phyloP scores from a whole-genome alignment of 2,888 invertebrate genomes.

The Lamellibrachia columna region DNA sequence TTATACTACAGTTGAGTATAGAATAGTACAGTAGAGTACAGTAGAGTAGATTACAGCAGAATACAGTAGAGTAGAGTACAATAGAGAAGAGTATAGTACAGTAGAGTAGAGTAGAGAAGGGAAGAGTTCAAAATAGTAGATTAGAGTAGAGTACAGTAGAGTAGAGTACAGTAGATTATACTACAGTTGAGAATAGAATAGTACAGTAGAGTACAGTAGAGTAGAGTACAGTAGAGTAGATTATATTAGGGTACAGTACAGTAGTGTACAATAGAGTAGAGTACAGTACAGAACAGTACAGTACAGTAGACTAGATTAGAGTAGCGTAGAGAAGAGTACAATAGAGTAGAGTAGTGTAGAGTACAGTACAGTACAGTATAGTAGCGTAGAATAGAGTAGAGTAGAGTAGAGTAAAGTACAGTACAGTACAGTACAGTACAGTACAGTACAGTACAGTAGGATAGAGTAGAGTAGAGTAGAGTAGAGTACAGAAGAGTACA shows the following conservation, averaged over 20 bases:
- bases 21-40: neutral
- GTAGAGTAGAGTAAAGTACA: neutral
- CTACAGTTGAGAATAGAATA: too few species aligned
- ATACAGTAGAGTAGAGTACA: constrained; percentile 7
- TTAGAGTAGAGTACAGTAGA: too few species aligned
- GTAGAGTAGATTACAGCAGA: neutral
- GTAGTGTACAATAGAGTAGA: neutral
- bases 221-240: too few species aligned
- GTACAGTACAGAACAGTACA: neutral
- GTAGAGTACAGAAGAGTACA: too few species aligned
- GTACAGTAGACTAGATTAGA: too few species aligned
- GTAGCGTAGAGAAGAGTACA: constrained; percentile 29
- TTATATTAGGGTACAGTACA: constrained; percentile 21
- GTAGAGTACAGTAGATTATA: too few species aligned
- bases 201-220: too few species aligned
- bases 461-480: constrained; percentile 33
- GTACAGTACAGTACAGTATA: neutral
- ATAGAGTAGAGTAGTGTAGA: constrained; percentile 29
- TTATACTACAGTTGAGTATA: neutral
- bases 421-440: too few species aligned
- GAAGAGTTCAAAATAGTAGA: too few species aligned
- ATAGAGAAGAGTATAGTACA: too few species aligned
- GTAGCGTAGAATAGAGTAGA: neutral
- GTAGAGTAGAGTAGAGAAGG: too few species aligned
- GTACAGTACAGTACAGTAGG: too few species aligned